phyloP scores from a whole-genome alignment of 2,113 vertebrate genomes.

The Benitochromis conjunctus region DNA sequence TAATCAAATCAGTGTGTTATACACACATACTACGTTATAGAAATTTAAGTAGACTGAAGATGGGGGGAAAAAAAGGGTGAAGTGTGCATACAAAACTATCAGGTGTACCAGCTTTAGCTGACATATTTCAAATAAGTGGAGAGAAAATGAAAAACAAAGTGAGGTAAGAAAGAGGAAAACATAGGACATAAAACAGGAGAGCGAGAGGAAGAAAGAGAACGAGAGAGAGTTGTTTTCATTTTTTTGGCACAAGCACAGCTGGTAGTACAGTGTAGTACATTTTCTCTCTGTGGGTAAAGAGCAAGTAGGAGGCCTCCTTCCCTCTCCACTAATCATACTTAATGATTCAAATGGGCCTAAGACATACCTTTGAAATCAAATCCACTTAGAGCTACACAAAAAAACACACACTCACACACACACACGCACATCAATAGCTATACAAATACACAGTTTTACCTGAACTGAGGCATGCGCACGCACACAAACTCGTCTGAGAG shows the following conservation, averaged over 20 bases:
- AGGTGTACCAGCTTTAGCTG: not conserved
- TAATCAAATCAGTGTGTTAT: not conserved
- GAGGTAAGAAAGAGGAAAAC: not conserved
- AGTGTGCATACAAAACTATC: not conserved
- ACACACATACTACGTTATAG: not conserved
- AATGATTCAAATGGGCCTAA: slow-evolving; percentile 72
- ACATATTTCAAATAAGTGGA: not conserved
- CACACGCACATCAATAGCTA: not conserved
- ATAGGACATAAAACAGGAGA: not conserved
- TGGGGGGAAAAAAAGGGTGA: not conserved
- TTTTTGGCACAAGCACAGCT: slow-evolving; percentile 19
- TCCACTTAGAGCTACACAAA: slow-evolving; percentile 49
- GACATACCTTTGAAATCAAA: slow-evolving; percentile 75
- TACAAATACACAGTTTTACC: not conserved
- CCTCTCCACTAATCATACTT: slow-evolving; percentile 67
- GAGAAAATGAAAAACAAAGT: not conserved
- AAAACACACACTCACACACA: not conserved
- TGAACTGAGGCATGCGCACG: not conserved
- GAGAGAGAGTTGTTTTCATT: not conserved
- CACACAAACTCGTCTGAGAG: not conserved
- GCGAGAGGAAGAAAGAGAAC: not conserved
- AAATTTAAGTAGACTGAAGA: not conserved
- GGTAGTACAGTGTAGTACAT: slow-evolving; percentile 27
- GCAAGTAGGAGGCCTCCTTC: slow-evolving; percentile 37
- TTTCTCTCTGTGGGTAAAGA: slow-evolving; percentile 46